These are phyloP conservation scores for Acleris emargana DNA, from an alignment of 2,888 invertebrate genomes.

Conservation along the genomic window DNA sequence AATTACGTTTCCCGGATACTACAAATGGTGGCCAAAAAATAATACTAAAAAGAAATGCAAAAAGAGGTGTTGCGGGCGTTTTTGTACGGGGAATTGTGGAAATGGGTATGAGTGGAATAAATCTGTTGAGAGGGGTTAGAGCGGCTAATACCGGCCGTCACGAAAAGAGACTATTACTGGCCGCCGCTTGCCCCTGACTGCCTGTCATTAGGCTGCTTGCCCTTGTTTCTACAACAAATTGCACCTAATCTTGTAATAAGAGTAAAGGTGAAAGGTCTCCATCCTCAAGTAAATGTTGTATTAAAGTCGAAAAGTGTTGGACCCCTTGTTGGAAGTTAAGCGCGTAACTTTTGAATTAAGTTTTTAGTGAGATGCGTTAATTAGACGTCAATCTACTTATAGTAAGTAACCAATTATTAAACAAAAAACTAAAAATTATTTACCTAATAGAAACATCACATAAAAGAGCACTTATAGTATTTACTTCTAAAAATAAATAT, in stretches of 20 bases:
- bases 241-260: conserved; percentile 52
- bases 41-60: conserved; percentile 18
- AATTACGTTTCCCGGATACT: conserved; percentile 32
- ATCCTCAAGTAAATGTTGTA: conserved; percentile 24
- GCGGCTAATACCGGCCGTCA: conserved; percentile 58
- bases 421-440: too few relatives aligned
- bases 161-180: conserved; percentile 64
- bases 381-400: too few relatives aligned
- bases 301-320: conserved; percentile 11
- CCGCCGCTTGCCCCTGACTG: conserved; percentile 52
- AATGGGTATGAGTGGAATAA: conserved; percentile 43
- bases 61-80: conserved; percentile 30
- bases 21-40: conserved; percentile 22
- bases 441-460: too few relatives aligned
- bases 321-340: neutral
- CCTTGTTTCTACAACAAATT: conserved; percentile 59
- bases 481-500: too few relatives aligned
- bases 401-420: too few relatives aligned
- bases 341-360: neutral
- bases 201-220: conserved; percentile 57
- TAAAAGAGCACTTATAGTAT: too few relatives aligned
- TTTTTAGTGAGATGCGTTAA: too few relatives aligned
- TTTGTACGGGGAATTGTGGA: conserved; percentile 27
- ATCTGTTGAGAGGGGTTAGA: conserved; percentile 40
- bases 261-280: conserved; percentile 42